Evolutionary conservation across 2,113 vertebrate species (phyloP).

Genomic region (Microcebus griseorufus): DNA sequence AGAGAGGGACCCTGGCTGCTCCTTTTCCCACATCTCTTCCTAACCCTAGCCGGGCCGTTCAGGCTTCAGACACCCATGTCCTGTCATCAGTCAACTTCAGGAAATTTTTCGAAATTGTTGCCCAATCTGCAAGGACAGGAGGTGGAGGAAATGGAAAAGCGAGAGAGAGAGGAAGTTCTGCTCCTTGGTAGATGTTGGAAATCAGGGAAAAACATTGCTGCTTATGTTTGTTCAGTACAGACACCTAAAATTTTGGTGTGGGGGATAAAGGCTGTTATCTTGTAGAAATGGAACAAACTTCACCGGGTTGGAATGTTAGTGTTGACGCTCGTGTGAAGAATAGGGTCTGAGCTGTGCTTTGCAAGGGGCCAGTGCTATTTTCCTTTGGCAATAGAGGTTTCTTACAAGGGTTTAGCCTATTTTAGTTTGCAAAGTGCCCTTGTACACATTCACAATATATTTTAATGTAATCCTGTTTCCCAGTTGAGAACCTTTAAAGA

Average conservation of each 20-base stretch:
- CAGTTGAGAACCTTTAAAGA: neutral
- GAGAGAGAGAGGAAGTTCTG: constrained; percentile 85
- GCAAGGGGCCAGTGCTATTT: neutral
- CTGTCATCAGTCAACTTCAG: constrained; percentile 88
- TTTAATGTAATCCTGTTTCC: neutral
- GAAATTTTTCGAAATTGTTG: constrained; percentile 85
- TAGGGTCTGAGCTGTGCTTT: neutral
- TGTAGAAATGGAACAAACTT: constrained; percentile 79
- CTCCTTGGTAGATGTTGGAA: constrained; percentile 84
- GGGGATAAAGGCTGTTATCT: constrained; percentile 82
- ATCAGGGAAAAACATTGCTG: constrained; percentile 82
- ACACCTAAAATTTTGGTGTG: constrained; percentile 75
- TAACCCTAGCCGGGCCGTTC: constrained; percentile 60
- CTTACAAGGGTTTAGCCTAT: neutral
- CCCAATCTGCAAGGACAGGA: constrained; percentile 87
- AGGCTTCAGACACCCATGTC: constrained; percentile 84
- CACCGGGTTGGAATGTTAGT: constrained; percentile 74
- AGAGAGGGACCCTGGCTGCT: constrained; percentile 1
- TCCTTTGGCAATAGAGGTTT: neutral
- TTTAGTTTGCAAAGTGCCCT: neutral
- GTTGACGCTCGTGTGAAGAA: constrained; percentile 71
- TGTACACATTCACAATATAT: neutral
- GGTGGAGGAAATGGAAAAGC: constrained; percentile 86
- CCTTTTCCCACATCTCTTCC: constrained; percentile 67
- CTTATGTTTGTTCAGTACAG: constrained; percentile 83